A percentile compares a stretch with the other conserved stretches of the same genome.
Conservation (phyloP, 2,113 vertebrate species). For the Gasterosteus nipponicus region DNA sequence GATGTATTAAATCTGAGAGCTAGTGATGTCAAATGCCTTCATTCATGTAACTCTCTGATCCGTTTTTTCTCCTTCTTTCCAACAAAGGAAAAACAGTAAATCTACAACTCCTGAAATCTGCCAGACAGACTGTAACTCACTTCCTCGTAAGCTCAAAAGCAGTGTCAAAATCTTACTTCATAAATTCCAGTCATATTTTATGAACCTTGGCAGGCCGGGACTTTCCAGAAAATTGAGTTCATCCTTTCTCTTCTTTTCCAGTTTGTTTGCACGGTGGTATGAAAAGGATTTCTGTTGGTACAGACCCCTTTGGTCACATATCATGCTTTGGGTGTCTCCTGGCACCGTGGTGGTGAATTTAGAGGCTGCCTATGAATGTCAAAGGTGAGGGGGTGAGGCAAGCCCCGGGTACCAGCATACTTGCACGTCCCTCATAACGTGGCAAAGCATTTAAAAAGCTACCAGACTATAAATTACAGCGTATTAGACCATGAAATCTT, state of each 20-base stretch:
- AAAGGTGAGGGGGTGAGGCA: constrained; percentile 56
- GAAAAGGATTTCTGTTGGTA: constrained; percentile 49
- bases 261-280: constrained; percentile 16
- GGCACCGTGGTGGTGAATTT: constrained; percentile 80
- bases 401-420: constrained; percentile 5
- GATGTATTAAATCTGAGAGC: constrained; percentile 16
- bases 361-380: constrained; percentile 74
- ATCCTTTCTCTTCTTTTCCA: background rate
- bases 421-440: constrained; percentile 25
- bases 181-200: constrained; percentile 59
- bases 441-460: background rate
- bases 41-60: constrained; percentile 22
- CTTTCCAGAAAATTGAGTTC: constrained; percentile 29
- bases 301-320: constrained; percentile 39
- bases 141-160: constrained; percentile 19
- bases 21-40: constrained; percentile 24
- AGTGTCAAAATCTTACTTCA: constrained; percentile 47
- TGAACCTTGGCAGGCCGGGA: background rate
- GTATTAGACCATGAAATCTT: constrained; percentile 1
- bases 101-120: constrained; percentile 34
- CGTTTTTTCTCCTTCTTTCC: constrained; percentile 34
- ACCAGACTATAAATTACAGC: constrained; percentile 19
- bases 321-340: constrained; percentile 57
- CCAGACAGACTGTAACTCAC: constrained; percentile 47
- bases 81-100: constrained; percentile 46